Conservation (phyloP, 2,797 vertebrate species). For the Thamnophis elegans region DNA sequence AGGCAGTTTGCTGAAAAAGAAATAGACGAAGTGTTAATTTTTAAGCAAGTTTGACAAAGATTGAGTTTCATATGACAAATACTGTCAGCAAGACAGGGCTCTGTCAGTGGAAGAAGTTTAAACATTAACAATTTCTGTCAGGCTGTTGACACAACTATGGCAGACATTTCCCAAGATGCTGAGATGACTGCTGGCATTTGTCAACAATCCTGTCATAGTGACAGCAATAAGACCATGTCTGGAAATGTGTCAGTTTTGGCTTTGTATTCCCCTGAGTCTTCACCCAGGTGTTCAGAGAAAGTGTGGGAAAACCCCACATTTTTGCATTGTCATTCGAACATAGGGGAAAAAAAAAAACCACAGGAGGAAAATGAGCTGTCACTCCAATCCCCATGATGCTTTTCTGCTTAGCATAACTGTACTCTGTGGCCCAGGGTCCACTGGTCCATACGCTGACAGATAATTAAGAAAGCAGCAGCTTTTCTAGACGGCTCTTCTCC, state of each 20-base stretch:
- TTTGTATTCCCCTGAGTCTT: conserved; percentile 85
- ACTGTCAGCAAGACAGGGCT: conserved; percentile 96
- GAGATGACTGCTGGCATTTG: conserved; percentile 99
- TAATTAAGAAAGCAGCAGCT: conserved; percentile 99
- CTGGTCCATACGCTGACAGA: conserved; percentile 91
- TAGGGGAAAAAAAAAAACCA: conserved; percentile 73
- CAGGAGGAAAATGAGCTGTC: conserved; percentile 99
- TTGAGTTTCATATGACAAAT: conserved; percentile 92
- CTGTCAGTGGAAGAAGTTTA: conserved; percentile 98
- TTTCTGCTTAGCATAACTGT: conserved; percentile 99
- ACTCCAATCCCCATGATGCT: conserved; percentile 99
- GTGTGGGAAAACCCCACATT: conserved; percentile 86
- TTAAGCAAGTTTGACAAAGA: conserved; percentile 85
- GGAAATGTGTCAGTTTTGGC: conserved; percentile 89
- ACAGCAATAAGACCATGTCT: conserved; percentile 89
- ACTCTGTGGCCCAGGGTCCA: conserved; percentile 87
- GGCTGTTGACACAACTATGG: conserved; percentile 99
- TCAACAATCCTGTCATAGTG: conserved; percentile 99
- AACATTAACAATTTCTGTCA: conserved; percentile 99
- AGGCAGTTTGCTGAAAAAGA: conserved; percentile 73
- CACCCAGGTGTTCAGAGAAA: conserved; percentile 85
- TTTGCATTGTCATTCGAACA: conserved; percentile 93
- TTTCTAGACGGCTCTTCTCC: conserved; percentile 85
- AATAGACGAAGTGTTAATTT: conserved; percentile 87
- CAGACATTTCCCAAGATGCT: conserved; percentile 99